Evolutionary conservation across 2,888 invertebrate genomes (phyloP), one percentile per base, ranked within the genome.

Genomic region (Liodrosophila aerea): DNA sequence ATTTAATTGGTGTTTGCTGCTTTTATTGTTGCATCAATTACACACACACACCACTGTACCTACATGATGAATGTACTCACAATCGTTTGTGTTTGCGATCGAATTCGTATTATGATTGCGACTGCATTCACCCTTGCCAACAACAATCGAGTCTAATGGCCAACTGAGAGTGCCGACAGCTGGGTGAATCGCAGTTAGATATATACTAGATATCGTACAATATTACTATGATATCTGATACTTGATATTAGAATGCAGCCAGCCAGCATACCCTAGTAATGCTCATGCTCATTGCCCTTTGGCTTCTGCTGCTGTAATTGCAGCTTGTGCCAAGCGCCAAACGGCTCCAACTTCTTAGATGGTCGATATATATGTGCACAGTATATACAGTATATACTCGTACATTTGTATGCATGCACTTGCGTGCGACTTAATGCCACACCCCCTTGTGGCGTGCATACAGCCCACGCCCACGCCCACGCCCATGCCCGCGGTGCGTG

Each of bases 261-360:
- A 22, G 22, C 22, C 22, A 22, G 3, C 22, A 4, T 22, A 5
- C 22, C 22, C 22, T n/a, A n/a, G n/a, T n/a, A n/a, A n/a, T n/a
- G n/a, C n/a, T n/a, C 22, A 4, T 22, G 22, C 22, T 5, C 22
- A 2, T 22, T 22, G 22, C 22, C 22, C 22, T 5, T 22, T 22
- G 22, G 22, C 22, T 5, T 22, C 5, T 22, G 34, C 13, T 5
- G 37, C 8, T 34, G 36, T 47, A 54, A 60, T 70, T 59, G 54
- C 67, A 62, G 31, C 43, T 30, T 46, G 62, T 50, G 36, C 54
- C 63, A 50, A 45, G 45, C 63, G 36, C 44, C 36, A 63, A 63
- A 41, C 49, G 49, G 41, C 33, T 33, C 54, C 49, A 44, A 36
- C 40, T 53, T 15, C 12, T 12, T n/a, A 18, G 45, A n/a, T 37